phyloP scores from a whole-genome alignment of 2,113 vertebrate genomes.

The Heptranchias perlo region DNA sequence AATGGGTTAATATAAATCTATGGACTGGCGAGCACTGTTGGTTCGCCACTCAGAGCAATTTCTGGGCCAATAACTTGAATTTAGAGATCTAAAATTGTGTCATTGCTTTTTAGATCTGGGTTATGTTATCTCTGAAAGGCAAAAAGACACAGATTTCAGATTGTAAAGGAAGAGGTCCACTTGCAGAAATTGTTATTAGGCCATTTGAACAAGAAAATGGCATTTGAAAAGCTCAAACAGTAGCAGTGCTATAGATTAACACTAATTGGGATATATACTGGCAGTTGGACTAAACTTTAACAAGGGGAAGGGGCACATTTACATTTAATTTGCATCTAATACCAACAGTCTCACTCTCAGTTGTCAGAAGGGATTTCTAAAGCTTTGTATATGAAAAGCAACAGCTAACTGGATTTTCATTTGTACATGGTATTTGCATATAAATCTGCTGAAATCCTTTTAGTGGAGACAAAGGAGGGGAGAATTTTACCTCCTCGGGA shows the following conservation, averaged over 20 bases:
- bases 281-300: background rate
- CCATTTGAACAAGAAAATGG: background rate
- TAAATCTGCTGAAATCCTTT: conserved; percentile 24
- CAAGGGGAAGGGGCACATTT: background rate
- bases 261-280: background rate
- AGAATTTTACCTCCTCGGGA: no score
- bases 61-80: background rate
- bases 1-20: no score
- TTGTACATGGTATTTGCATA: background rate
- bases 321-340: conserved; percentile 13
- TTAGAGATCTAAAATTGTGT: background rate
- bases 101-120: background rate
- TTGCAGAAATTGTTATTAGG: background rate
- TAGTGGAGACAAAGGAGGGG: conserved; percentile 1
- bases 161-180: background rate
- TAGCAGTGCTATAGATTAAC: background rate
- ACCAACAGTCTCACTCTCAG: background rate
- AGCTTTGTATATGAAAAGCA: background rate
- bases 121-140: background rate
- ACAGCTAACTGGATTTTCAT: conserved; percentile 17
- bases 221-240: background rate
- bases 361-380: background rate
- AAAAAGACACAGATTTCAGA: background rate
- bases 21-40: no score
- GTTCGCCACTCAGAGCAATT: no score